A percentile compares a stretch with the other conserved stretches of the same genome.
phyloP scores from a whole-genome alignment of 2,113 vertebrate species.

The Artemisiospiza belli region DNA sequence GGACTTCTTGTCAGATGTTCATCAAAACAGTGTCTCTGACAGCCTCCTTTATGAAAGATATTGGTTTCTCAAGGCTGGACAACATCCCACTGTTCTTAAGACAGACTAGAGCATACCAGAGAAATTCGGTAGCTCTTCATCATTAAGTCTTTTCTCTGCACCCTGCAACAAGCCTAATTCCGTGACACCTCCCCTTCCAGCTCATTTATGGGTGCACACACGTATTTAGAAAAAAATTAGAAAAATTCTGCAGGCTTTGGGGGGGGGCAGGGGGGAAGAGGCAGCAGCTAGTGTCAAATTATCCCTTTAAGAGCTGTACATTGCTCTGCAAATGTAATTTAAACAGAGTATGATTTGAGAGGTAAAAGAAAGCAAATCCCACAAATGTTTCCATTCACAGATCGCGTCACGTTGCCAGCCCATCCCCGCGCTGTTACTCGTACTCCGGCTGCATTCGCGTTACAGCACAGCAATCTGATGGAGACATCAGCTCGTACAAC shows the following conservation, averaged over 20 bases:
- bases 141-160: not conserved
- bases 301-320: not conserved
- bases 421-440: not conserved
- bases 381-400: not conserved
- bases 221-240: not conserved
- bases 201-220: not conserved
- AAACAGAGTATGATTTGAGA: not conserved
- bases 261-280: fast-evolving
- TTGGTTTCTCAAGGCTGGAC: not conserved
- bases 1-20: not conserved
- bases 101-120: not conserved
- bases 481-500: not conserved
- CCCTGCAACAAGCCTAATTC: not conserved
- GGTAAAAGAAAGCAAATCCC: not conserved
- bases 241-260: not conserved
- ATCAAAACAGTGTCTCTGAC: not conserved
- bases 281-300: not conserved
- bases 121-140: not conserved
- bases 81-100: not conserved
- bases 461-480: not conserved
- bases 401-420: not conserved
- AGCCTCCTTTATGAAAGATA: not conserved
- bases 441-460: not conserved
- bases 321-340: not conserved
- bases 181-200: not conserved